phyloP scores from a whole-genome alignment of 1,140 invertebrate genomes.

The Drosophila yakuba region DNA sequence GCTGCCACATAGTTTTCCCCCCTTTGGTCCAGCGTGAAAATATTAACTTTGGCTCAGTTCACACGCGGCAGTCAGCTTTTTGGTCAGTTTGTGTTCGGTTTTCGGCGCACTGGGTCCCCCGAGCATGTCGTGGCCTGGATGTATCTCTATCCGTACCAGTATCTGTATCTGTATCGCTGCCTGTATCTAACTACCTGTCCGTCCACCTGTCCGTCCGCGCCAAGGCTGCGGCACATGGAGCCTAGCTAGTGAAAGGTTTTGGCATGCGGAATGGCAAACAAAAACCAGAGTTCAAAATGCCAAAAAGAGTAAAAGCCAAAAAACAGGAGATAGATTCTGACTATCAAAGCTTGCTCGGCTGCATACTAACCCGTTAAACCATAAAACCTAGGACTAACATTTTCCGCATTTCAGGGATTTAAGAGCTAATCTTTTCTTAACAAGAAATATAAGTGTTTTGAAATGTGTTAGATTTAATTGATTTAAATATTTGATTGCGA shows the following conservation, averaged over 20 bases:
- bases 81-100: conserved; percentile 54
- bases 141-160: conserved; percentile 9
- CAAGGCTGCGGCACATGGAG: conserved; percentile 61
- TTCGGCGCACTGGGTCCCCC: conserved; percentile 38
- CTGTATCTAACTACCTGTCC: conserved; percentile 33
- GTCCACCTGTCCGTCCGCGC: conserved; percentile 26
- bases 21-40: conserved; percentile 47
- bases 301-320: conserved; percentile 23
- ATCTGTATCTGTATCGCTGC: conserved; percentile 21
- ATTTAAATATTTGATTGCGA: neutral
- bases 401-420: too few relatives aligned
- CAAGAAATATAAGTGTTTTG: too few relatives aligned
- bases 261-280: conserved; percentile 38
- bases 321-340: conserved; percentile 1
- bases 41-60: conserved; percentile 69
- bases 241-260: conserved; percentile 71
- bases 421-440: too few relatives aligned
- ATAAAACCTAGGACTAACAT: too few relatives aligned
- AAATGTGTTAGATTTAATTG: neutral
- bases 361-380: too few relatives aligned
- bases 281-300: conserved; percentile 26
- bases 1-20: conserved; percentile 21
- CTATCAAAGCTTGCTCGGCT: neutral
- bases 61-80: conserved; percentile 68
- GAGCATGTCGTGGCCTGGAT: conserved; percentile 17